Conservation (phyloP, 2,797 vertebrate species). For the Pseudotriccus pelzelni region DNA sequence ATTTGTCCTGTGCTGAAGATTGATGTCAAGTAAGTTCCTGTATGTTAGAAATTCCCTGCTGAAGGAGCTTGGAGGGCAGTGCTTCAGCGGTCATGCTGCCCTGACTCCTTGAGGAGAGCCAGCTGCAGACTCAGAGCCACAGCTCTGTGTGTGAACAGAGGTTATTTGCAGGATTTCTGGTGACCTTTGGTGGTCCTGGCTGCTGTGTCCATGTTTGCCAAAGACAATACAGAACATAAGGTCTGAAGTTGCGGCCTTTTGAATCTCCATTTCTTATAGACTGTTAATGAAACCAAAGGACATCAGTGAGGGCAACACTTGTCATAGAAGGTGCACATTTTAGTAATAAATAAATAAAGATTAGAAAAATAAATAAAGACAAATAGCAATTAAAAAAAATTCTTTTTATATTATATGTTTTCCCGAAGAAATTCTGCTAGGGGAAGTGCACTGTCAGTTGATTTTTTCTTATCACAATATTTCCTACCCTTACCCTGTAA, state of each 20-base stretch:
- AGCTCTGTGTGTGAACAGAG: not conserved
- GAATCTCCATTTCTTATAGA: not conserved
- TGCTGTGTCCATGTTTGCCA: not conserved
- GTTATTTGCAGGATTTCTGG: not conserved
- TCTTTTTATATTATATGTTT: not conserved
- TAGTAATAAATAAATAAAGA: not conserved
- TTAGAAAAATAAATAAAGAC: not conserved
- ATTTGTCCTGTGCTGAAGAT: not conserved
- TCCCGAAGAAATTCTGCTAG: not conserved
- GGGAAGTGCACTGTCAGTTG: not conserved
- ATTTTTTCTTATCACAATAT: not conserved
- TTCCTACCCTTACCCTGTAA: not conserved
- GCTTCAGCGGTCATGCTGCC: not conserved
- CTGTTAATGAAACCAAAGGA: not conserved
- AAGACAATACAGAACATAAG: not conserved
- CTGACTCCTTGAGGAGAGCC: not conserved
- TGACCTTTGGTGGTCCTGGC: not conserved
- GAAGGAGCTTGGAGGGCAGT: not conserved
- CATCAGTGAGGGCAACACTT: not conserved
- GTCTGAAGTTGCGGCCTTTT: not conserved
- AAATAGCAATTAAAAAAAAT: not conserved
- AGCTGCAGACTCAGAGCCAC: not conserved
- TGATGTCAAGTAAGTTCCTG: not conserved
- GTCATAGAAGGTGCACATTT: not conserved
- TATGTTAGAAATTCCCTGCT: not conserved